Conservation (phyloP, 1,140 invertebrate species). For the Himalopsyche phryganea region DNA sequence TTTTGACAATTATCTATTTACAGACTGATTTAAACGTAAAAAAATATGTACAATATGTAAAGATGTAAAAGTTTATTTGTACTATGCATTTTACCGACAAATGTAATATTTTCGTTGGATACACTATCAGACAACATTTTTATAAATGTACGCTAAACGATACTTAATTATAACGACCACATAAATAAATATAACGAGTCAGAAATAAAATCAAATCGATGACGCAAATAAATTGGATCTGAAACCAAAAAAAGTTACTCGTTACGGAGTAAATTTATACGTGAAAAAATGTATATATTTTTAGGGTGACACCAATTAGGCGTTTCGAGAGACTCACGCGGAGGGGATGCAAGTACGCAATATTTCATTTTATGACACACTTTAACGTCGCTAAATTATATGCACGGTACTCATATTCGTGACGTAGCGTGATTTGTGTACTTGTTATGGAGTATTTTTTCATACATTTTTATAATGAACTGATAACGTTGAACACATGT, state of each 20-base stretch:
- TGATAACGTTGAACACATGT: neutral
- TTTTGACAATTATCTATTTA: too few species aligned
- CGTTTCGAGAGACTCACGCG: constrained; percentile 4
- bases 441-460: neutral
- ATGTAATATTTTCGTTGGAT: too few species aligned
- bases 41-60: too few species aligned
- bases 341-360: constrained; percentile 6
- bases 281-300: neutral
- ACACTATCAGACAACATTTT: too few species aligned
- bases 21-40: too few species aligned
- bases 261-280: too few species aligned
- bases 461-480: neutral
- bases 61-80: too few species aligned
- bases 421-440: constrained; percentile 6
- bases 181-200: too few species aligned
- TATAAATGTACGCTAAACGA: too few species aligned
- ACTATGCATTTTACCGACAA: too few species aligned
- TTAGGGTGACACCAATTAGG: constrained; percentile 24
- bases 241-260: neutral
- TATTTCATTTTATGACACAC: constrained; percentile 18
- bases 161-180: too few species aligned
- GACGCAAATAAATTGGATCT: constrained; percentile 10
- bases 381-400: constrained; percentile 14
- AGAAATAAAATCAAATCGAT: neutral
- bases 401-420: neutral